These are phyloP conservation scores for Xenopus tropicalis DNA, from an alignment of 2,113 vertebrate genomes.

Conservation along the genomic window DNA sequence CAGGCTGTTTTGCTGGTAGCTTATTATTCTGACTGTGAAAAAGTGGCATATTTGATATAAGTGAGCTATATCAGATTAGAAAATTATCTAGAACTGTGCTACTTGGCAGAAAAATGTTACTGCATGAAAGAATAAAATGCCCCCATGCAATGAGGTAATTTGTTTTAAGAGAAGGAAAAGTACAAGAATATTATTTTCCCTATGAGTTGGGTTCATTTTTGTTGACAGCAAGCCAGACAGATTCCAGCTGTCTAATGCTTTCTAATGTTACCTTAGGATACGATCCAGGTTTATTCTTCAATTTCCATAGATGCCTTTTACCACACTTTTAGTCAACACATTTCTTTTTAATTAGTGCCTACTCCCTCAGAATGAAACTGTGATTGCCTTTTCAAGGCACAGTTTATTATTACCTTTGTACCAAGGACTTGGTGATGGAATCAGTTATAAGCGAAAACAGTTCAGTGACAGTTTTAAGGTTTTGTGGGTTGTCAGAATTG, in stretches of 20 bases:
- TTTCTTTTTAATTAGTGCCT: constrained; percentile 33
- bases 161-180: constrained; percentile 49
- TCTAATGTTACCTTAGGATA: constrained; percentile 51
- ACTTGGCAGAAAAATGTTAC: constrained; percentile 29
- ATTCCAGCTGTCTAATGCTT: constrained; percentile 49
- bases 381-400: too few relatives aligned
- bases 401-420: too few relatives aligned
- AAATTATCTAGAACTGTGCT: constrained; percentile 21
- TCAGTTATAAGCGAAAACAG: too few relatives aligned
- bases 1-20: constrained; percentile 6
- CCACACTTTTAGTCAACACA: constrained; percentile 38
- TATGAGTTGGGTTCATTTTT: constrained; percentile 51
- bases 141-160: constrained; percentile 46
- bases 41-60: constrained; percentile 8
- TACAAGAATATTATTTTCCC: constrained; percentile 46
- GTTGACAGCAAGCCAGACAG: constrained; percentile 46
- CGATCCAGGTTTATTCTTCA: constrained; percentile 36
- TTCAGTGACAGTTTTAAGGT: too few relatives aligned
- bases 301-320: constrained; percentile 42
- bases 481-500: too few relatives aligned
- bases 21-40: background rate
- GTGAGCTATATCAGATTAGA: constrained; percentile 23
- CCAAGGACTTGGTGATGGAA: too few relatives aligned
- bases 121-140: constrained; percentile 46
- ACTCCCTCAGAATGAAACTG: background rate